Percentiles rank a stretch among this genome's conserved stretches.
Conservation (phyloP, 2,888 invertebrate genomes). For the Caenorhabditis sinica region DNA sequence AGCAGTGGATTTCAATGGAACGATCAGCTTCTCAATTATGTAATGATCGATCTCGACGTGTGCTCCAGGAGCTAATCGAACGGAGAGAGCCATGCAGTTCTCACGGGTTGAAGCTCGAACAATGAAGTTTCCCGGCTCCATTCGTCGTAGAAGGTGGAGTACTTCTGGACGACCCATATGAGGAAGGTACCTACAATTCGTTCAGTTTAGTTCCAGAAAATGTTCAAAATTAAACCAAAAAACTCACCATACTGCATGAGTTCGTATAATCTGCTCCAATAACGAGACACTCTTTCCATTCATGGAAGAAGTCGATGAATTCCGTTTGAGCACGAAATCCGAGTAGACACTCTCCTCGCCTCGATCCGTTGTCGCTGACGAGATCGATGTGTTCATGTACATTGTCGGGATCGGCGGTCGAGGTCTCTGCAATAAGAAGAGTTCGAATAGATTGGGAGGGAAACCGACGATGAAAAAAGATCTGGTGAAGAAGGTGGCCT, state of each 20-base stretch:
- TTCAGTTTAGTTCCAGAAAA: neutral
- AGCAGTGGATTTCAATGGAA: conserved; percentile 25
- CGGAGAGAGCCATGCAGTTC: conserved; percentile 95
- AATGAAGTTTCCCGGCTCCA: conserved; percentile 96
- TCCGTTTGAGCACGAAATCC: conserved; percentile 59
- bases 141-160: conserved; percentile 91
- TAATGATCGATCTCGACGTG: conserved; percentile 97
- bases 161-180: conserved; percentile 95
- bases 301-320: conserved; percentile 55
- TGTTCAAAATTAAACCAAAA: neutral
- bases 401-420: conserved; percentile 63
- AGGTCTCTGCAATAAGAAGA: conserved; percentile 60
- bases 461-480: conserved; percentile 25
- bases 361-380: conserved; percentile 47
- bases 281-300: conserved; percentile 64
- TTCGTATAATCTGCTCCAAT: conserved; percentile 91
- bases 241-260: conserved; percentile 92
- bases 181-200: conserved; percentile 88
- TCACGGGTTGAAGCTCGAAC: conserved; percentile 95
- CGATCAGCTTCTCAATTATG: conserved; percentile 89
- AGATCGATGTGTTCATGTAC: conserved; percentile 51
- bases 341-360: conserved; percentile 57
- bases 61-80: conserved; percentile 89
- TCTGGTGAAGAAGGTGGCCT: conserved; percentile 29
- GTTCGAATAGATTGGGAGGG: neutral